These are phyloP conservation scores for Semotilus atromaculatus DNA, from an alignment of 2,797 vertebrate genomes.

Conservation along the genomic window DNA sequence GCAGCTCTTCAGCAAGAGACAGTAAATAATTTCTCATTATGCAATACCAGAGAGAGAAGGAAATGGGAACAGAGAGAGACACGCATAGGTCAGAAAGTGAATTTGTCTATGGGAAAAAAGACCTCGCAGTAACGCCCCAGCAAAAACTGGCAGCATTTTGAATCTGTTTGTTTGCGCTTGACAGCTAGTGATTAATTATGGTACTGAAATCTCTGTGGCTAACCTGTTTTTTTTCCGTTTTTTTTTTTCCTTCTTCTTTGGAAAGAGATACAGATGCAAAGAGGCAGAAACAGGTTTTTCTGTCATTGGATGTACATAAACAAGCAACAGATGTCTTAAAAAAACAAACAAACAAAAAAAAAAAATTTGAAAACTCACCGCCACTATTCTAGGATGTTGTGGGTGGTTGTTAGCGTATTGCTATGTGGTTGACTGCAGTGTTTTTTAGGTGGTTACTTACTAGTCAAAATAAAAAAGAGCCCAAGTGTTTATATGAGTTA, in stretches of 20 bases:
- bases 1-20: slow-evolving; percentile 52
- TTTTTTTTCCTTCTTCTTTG: neutral
- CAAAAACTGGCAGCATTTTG: slow-evolving; percentile 37
- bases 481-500: neutral
- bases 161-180: slow-evolving; percentile 49
- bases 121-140: slow-evolving; percentile 7
- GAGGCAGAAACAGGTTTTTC: neutral
- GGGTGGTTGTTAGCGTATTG: neutral
- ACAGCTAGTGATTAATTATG: slow-evolving; percentile 57
- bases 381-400: neutral
- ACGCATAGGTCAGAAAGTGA: slow-evolving; percentile 18
- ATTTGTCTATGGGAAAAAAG: slow-evolving; percentile 20
- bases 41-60: slow-evolving; percentile 43
- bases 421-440: neutral
- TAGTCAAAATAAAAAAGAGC: neutral
- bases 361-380: neutral
- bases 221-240: slow-evolving; percentile 44
- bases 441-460: neutral
- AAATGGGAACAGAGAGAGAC: slow-evolving; percentile 33
- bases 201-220: slow-evolving; percentile 36
- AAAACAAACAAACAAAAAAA: neutral
- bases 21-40: slow-evolving; percentile 64
- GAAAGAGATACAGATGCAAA: slow-evolving; percentile 16
- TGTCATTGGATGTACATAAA: slow-evolving; percentile 5
- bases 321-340: neutral